Conservation (phyloP, 2,113 vertebrate species). For the Cinclus cinclus region DNA sequence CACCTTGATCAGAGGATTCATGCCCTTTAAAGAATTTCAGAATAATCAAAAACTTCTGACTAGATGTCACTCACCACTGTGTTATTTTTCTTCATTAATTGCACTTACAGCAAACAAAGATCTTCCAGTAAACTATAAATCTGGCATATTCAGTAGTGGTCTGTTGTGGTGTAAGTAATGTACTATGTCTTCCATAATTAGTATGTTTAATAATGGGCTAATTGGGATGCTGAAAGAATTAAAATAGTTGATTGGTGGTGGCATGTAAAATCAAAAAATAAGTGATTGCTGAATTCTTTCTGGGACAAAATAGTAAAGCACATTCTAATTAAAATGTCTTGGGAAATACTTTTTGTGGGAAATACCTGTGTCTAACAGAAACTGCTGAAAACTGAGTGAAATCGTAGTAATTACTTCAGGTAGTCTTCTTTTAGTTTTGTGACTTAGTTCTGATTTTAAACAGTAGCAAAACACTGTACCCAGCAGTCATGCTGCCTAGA, state of each 20-base stretch:
- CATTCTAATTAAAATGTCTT: background rate
- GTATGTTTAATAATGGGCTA: background rate
- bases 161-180: background rate
- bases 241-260: background rate
- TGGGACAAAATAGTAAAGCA: background rate
- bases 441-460: background rate
- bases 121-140: background rate
- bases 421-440: background rate
- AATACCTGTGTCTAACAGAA: background rate
- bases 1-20: conserved; percentile 26
- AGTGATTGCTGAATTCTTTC: background rate
- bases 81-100: conserved; percentile 28
- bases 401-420: background rate
- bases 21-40: background rate
- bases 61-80: background rate
- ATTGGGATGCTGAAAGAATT: conserved; percentile 2
- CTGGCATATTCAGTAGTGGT: background rate
- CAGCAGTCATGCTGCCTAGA: background rate
- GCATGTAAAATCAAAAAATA: conserved; percentile 1
- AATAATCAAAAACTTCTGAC: conserved; percentile 20
- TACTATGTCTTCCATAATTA: background rate
- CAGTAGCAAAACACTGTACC: background rate
- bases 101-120: background rate
- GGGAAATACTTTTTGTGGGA: background rate
- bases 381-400: background rate